Conservation (phyloP, 2,888 invertebrate species). For the Drosophila prolongata region DNA sequence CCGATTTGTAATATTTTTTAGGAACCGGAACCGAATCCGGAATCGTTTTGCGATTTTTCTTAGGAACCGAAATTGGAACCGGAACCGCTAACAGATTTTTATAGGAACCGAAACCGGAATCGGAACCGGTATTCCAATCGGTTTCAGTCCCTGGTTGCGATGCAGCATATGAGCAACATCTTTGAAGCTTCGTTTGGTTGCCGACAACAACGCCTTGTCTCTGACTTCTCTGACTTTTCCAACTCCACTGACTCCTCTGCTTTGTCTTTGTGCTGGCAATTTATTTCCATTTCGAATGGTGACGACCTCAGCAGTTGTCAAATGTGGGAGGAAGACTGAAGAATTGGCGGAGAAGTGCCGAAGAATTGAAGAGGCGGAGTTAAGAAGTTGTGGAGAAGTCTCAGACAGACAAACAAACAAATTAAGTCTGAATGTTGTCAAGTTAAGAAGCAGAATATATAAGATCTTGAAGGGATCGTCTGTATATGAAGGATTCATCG, state of each 20-base stretch:
- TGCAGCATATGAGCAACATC: slow-evolving; percentile 49
- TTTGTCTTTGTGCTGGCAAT: slow-evolving; percentile 32
- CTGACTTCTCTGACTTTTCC: slow-evolving; percentile 13
- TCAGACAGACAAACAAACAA: slow-evolving; percentile 31
- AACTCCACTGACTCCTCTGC: slow-evolving; percentile 9
- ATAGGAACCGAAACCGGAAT: no score
- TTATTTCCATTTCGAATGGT: slow-evolving; percentile 42
- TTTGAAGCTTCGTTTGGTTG: slow-evolving; percentile 19
- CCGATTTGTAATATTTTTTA: no score
- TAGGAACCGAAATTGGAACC: no score
- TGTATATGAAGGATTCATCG: background rate
- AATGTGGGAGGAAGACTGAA: slow-evolving; percentile 32
- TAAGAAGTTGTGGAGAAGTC: slow-evolving; percentile 10
- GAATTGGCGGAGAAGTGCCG: background rate
- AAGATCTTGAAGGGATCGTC: slow-evolving; percentile 1
- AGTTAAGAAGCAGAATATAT: background rate
- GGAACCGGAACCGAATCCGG: no score
- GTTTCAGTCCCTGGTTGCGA: no score
- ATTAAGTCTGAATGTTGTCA: slow-evolving; percentile 29
- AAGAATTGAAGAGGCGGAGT: background rate
- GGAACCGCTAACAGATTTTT: no score
- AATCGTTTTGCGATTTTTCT: no score
- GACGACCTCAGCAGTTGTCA: slow-evolving; percentile 31
- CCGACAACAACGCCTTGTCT: slow-evolving; percentile 35
- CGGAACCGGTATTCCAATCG: no score